Percentiles rank a stretch among this genome's conserved stretches.
These are phyloP conservation scores for Typhlichthys eigenmanni DNA, from an alignment of 2,797 vertebrate genomes.

Conservation along the genomic window DNA sequence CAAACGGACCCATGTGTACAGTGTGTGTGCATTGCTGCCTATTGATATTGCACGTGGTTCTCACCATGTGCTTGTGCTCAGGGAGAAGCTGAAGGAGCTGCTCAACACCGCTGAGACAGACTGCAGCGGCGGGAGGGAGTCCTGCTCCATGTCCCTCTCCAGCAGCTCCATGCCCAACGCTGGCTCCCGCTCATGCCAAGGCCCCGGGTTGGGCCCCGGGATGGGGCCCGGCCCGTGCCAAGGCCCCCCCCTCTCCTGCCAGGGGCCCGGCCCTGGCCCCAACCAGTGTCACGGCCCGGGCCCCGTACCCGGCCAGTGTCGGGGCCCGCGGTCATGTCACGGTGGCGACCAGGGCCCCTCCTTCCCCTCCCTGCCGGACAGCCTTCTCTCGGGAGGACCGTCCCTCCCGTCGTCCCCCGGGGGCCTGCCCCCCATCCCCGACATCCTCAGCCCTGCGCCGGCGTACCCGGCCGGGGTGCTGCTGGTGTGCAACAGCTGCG, in stretches of 20 bases:
- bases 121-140: slow-evolving; percentile 69
- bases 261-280: slow-evolving; percentile 49
- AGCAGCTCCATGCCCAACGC: slow-evolving; percentile 74
- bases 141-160: slow-evolving; percentile 71
- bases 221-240: slow-evolving; percentile 53
- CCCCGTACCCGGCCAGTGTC: slow-evolving; percentile 26
- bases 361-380: slow-evolving; percentile 71
- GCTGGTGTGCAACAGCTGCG: slow-evolving; percentile 95
- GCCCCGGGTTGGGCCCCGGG: slow-evolving; percentile 18
- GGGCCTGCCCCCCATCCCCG: slow-evolving; percentile 74
- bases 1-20: no score
- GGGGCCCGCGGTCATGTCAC: slow-evolving; percentile 38
- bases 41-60: not conserved
- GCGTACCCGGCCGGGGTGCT: slow-evolving; percentile 93
- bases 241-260: slow-evolving; percentile 49
- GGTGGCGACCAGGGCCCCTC: slow-evolving; percentile 65
- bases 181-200: slow-evolving; percentile 44
- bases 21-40: not conserved
- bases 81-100: slow-evolving; percentile 93
- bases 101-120: slow-evolving; percentile 82
- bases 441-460: slow-evolving; percentile 77
- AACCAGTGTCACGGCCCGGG: slow-evolving; percentile 41
- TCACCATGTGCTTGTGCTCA: slow-evolving; percentile 46
- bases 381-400: slow-evolving; percentile 74
- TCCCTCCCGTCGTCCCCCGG: slow-evolving; percentile 72